Evolutionary conservation across 2,888 invertebrate species (phyloP).

Genomic region (Hydroisotoma schaefferi): DNA sequence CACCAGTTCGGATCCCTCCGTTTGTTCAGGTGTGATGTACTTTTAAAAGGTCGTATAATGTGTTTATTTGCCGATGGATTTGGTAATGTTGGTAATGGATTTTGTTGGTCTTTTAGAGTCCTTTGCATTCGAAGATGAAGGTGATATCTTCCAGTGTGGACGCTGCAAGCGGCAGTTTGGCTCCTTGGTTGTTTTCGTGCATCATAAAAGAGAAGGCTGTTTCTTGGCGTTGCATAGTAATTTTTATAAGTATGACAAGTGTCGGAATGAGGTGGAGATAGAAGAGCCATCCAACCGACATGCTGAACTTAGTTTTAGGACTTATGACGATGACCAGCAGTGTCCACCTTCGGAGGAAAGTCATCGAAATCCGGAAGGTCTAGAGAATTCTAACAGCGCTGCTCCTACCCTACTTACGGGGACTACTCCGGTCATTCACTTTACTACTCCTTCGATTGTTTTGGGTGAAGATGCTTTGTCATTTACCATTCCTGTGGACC

Average conservation of each 20-base stretch:
- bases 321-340: too few species aligned
- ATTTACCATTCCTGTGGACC: slow-evolving; percentile 29
- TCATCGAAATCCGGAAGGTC: background rate
- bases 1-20: background rate
- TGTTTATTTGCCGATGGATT: background rate
- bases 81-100: background rate
- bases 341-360: background rate
- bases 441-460: slow-evolving; percentile 21
- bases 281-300: too few species aligned
- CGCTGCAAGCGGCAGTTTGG: slow-evolving; percentile 65
- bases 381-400: background rate
- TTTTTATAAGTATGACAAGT: background rate
- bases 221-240: background rate
- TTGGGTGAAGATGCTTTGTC: slow-evolving; percentile 23
- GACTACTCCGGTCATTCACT: slow-evolving; percentile 12
- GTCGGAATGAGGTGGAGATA: background rate
- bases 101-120: slow-evolving; percentile 21
- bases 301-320: too few species aligned
- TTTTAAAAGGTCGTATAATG: too few species aligned
- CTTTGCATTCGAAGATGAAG: slow-evolving; percentile 58
- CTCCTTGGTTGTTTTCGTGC: slow-evolving; percentile 59
- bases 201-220: slow-evolving; percentile 58
- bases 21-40: background rate
- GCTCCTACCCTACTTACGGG: background rate
- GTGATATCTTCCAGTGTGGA: slow-evolving; percentile 68